Percentiles rank a stretch among this genome's conserved stretches.
Conservation (phyloP, 2,888 invertebrate genomes). For the Ceriagrion tenellum region DNA sequence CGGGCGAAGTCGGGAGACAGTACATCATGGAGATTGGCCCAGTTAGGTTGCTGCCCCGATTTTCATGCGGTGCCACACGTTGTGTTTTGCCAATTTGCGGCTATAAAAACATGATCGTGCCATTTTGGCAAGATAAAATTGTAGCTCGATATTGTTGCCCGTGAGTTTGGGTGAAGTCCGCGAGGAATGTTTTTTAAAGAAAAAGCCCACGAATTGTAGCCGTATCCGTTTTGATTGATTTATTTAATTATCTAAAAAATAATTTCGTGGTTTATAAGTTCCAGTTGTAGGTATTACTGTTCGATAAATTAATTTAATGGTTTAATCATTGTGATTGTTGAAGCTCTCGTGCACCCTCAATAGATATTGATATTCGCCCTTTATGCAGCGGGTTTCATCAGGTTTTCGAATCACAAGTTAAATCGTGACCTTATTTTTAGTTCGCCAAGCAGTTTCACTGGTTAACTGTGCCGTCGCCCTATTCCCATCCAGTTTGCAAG, state of each 20-base stretch:
- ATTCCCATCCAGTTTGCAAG: background rate
- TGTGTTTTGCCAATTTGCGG: background rate
- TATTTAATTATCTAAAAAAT: too few relatives aligned
- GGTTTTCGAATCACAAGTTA: background rate
- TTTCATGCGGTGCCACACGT: background rate
- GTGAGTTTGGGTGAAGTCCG: too few relatives aligned
- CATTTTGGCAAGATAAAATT: background rate
- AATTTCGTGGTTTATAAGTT: too few relatives aligned
- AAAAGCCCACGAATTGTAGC: too few relatives aligned
- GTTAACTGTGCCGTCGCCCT: background rate
- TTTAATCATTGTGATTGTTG: background rate
- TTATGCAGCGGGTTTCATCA: background rate
- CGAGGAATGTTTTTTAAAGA: too few relatives aligned
- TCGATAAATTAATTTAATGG: background rate
- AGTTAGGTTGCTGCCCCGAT: too few relatives aligned
- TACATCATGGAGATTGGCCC: too few relatives aligned
- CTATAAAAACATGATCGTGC: background rate
- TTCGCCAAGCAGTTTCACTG: constrained; percentile 14
- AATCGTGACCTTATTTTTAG: background rate
- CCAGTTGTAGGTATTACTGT: background rate
- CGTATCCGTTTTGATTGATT: too few relatives aligned
- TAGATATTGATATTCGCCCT: background rate
- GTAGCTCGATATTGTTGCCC: background rate
- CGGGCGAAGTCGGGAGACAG: too few relatives aligned
- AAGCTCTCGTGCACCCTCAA: background rate